A percentile compares a stretch with the other conserved stretches of the same genome.
These are phyloP conservation scores for Nomia melanderi DNA, from an alignment of 1,140 invertebrate species.

Conservation along the genomic window DNA sequence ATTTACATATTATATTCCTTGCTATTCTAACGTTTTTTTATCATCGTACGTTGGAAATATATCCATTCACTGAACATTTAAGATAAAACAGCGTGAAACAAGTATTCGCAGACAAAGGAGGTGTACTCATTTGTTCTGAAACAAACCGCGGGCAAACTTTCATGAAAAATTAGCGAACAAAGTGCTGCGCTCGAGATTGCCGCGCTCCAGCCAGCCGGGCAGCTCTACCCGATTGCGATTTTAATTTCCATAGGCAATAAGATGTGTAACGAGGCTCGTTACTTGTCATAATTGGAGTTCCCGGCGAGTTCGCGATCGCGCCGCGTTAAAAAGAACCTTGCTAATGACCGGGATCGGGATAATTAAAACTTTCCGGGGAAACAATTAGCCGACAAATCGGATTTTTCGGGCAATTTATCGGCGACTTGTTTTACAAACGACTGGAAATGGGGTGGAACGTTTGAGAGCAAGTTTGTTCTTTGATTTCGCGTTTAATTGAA, in stretches of 20 bases:
- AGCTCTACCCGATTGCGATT: neutral
- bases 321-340: neutral
- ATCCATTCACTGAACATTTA: no score
- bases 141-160: neutral
- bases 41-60: no score
- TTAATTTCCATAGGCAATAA: conserved; percentile 31
- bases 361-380: conserved; percentile 12
- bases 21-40: no score
- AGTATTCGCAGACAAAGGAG: no score
- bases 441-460: neutral
- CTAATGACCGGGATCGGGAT: conserved; percentile 15
- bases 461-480: neutral
- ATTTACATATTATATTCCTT: no score
- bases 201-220: neutral
- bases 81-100: neutral
- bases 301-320: neutral
- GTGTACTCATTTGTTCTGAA: neutral
- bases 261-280: conserved; percentile 12
- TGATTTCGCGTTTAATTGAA: neutral
- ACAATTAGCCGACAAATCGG: neutral
- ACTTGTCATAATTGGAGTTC: conserved; percentile 20
- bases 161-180: neutral
- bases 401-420: conserved; percentile 12
- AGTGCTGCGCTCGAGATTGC: neutral
- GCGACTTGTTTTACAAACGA: neutral